These are phyloP conservation scores for Scaptomyza graminum DNA, from an alignment of 1,140 invertebrate genomes.

Conservation along the genomic window DNA sequence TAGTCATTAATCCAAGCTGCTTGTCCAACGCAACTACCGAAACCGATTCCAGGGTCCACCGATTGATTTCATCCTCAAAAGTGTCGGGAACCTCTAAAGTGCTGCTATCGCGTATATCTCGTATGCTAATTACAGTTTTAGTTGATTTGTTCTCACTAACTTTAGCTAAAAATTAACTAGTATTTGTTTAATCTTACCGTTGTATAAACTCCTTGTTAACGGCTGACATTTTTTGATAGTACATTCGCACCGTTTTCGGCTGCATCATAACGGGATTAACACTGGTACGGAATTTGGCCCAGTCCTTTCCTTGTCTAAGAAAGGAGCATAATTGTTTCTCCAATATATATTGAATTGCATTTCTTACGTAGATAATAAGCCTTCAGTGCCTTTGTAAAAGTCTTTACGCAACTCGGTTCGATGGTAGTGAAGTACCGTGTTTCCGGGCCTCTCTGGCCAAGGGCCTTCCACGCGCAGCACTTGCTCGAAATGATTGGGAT, in stretches of 20 bases:
- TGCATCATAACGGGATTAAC: slow-evolving; percentile 80
- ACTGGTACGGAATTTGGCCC: slow-evolving; percentile 60
- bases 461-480: slow-evolving; percentile 59
- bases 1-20: slow-evolving; percentile 72
- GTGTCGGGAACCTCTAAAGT: slow-evolving; percentile 85
- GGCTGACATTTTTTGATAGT: slow-evolving; percentile 69
- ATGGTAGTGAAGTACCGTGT: slow-evolving; percentile 42
- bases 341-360: too few species aligned
- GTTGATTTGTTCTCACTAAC: too few species aligned
- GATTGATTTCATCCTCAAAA: slow-evolving; percentile 87
- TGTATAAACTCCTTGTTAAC: slow-evolving; percentile 74
- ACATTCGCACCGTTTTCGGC: slow-evolving; percentile 60
- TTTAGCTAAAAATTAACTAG: too few species aligned
- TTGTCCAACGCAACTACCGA: slow-evolving; percentile 87
- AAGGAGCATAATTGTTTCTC: not conserved
- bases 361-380: slow-evolving; percentile 47
- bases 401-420: slow-evolving; percentile 46
- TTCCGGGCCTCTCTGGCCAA: slow-evolving; percentile 64
- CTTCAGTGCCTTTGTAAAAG: slow-evolving; percentile 55
- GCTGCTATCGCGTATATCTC: slow-evolving; percentile 82
- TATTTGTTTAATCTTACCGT: slow-evolving; percentile 35
- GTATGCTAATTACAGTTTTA: slow-evolving; percentile 34
- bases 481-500: slow-evolving; percentile 63
- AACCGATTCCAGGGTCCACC: slow-evolving; percentile 90
- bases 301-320: slow-evolving; percentile 57